These are phyloP conservation scores for Sparus aurata DNA, from an alignment of 2,797 vertebrate species.

Conservation along the genomic window DNA sequence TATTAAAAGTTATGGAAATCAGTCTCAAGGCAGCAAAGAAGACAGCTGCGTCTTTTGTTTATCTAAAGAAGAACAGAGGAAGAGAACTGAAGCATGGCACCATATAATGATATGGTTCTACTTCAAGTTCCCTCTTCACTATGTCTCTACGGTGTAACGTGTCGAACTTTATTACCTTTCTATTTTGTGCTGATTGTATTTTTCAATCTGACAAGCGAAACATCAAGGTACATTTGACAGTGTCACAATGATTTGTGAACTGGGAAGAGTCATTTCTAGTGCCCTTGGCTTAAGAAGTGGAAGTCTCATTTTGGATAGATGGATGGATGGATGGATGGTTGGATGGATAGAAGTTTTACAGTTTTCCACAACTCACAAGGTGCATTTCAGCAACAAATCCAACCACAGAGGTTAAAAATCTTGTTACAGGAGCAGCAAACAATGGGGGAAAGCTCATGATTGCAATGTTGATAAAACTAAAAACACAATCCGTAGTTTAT, in stretches of 20 bases:
- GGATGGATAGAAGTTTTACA: too few species aligned
- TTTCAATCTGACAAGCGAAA: background rate
- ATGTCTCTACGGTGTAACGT: background rate
- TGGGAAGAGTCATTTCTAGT: background rate
- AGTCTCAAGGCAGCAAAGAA: background rate
- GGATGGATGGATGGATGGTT: too few species aligned
- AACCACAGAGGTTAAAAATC: too few species aligned
- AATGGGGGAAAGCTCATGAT: too few species aligned
- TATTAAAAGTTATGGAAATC: constrained; percentile 16
- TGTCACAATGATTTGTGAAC: background rate
- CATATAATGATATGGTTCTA: background rate
- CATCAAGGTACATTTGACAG: background rate
- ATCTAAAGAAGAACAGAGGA: background rate
- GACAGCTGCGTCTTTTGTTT: background rate
- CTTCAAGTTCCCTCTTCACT: background rate
- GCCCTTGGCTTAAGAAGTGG: background rate
- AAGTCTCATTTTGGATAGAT: too few species aligned
- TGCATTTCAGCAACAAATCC: background rate
- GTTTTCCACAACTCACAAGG: background rate
- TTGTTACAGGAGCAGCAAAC: too few species aligned
- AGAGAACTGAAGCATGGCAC: background rate
- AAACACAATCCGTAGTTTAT: too few species aligned
- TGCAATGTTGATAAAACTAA: too few species aligned
- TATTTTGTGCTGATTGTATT: background rate
- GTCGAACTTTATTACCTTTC: background rate